Conservation (phyloP, 2,113 vertebrate species). For the Arvicanthis niloticus region DNA sequence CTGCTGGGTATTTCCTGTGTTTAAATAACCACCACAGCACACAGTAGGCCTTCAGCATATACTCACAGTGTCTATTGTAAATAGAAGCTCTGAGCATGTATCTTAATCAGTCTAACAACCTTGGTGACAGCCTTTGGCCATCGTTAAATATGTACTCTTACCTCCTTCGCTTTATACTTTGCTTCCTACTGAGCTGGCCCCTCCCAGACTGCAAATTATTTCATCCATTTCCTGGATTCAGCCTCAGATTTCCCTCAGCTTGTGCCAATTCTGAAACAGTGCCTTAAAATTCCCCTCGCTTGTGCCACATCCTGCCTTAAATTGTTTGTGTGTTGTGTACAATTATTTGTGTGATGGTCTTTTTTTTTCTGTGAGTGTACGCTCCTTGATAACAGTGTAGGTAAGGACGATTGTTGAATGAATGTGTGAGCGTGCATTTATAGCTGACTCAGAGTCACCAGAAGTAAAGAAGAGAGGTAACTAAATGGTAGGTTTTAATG, state of each 20-base stretch:
- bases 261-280: constrained; percentile 21
- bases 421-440: not conserved
- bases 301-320: constrained; percentile 50
- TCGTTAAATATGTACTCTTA: not conserved
- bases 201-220: constrained; percentile 37
- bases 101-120: not conserved
- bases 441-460: constrained; percentile 13
- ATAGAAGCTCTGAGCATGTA: not conserved
- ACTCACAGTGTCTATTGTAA: not conserved
- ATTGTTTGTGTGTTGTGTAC: not conserved
- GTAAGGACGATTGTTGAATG: constrained; percentile 48
- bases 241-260: constrained; percentile 36
- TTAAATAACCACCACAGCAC: not conserved
- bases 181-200: not conserved
- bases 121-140: not conserved
- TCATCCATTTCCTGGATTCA: constrained; percentile 38
- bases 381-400: not conserved
- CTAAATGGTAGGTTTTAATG: constrained; percentile 42
- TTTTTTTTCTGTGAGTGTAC: not conserved
- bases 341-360: constrained; percentile 29
- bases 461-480: not conserved
- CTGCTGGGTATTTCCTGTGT: not conserved
- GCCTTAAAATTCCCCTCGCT: constrained; percentile 35
- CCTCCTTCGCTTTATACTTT: not conserved
- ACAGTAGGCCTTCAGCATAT: not conserved